These are phyloP conservation scores for Drosophila tripunctata DNA, from an alignment of 2,888 invertebrate species.

Conservation along the genomic window DNA sequence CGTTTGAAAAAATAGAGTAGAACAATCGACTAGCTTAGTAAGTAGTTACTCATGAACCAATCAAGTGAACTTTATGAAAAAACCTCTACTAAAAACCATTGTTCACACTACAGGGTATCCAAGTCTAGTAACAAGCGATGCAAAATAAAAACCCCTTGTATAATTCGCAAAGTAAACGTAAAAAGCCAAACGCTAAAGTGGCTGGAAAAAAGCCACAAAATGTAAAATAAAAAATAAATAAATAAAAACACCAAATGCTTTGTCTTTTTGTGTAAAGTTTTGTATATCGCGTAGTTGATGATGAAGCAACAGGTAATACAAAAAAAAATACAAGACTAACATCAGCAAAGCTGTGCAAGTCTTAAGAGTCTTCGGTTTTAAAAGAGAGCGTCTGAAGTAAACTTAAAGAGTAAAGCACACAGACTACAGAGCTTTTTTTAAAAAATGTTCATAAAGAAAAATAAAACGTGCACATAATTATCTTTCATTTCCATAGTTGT, in stretches of 20 bases:
- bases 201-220: constrained; percentile 43
- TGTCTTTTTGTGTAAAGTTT: constrained; percentile 39
- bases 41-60: too few species aligned
- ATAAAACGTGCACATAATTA: too few species aligned
- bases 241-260: constrained; percentile 35
- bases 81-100: not conserved
- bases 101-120: not conserved
- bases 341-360: constrained; percentile 9
- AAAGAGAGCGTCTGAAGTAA: not conserved
- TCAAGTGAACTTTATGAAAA: too few species aligned
- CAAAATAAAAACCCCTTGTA: constrained; percentile 41
- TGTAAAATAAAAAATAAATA: constrained; percentile 12
- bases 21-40: too few species aligned
- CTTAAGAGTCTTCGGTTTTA: constrained; percentile 2
- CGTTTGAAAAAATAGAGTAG: too few species aligned
- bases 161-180: constrained; percentile 44
- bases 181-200: constrained; percentile 31
- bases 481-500: too few species aligned
- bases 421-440: not conserved
- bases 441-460: too few species aligned
- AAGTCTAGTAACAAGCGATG: constrained; percentile 14
- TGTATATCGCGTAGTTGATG: constrained; percentile 19
- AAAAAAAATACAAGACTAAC: constrained; percentile 2
- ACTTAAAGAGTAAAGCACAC: not conserved
- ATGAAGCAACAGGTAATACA: constrained; percentile 58